These are phyloP conservation scores for Periplaneta americana DNA, from an alignment of 1,140 invertebrate genomes.

Conservation along the genomic window DNA sequence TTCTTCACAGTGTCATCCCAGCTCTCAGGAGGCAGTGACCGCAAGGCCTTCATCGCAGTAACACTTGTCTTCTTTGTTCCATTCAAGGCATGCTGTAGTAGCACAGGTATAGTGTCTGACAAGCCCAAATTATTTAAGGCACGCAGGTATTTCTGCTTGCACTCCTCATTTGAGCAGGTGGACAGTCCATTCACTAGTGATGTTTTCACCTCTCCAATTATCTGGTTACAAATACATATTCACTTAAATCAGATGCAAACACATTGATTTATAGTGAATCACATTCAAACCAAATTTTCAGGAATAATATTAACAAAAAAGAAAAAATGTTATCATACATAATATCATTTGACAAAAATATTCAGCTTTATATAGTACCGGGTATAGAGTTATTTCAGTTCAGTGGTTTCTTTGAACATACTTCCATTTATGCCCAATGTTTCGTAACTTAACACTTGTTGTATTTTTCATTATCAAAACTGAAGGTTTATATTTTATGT, in stretches of 20 bases:
- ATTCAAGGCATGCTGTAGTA: conserved; percentile 48
- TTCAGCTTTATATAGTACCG: too few species aligned
- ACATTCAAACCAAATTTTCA: too few species aligned
- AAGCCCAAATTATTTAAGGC: conserved; percentile 60
- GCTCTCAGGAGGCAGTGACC: conserved; percentile 41
- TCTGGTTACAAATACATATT: conserved; percentile 21
- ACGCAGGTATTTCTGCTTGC: conserved; percentile 54
- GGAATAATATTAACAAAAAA: too few species aligned
- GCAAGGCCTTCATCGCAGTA: conserved; percentile 58
- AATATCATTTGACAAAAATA: too few species aligned
- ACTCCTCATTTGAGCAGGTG: conserved; percentile 47
- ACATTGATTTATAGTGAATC: too few species aligned
- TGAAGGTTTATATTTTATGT: too few species aligned
- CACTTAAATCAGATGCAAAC: neutral
- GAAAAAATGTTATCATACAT: too few species aligned
- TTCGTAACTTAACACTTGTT: too few species aligned
- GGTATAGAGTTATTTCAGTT: too few species aligned
- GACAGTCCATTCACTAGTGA: conserved; percentile 44
- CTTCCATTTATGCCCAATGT: too few species aligned
- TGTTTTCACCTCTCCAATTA: conserved; percentile 42
- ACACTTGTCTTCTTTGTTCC: conserved; percentile 47
- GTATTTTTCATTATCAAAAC: too few species aligned
- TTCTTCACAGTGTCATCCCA: conserved; percentile 37
- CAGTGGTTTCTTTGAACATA: too few species aligned
- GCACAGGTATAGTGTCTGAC: conserved; percentile 45